Percentiles rank a stretch among this genome's conserved stretches.
Evolutionary conservation across 2,113 vertebrate species (phyloP).

Genomic region (Oncorhynchus clarkii): DNA sequence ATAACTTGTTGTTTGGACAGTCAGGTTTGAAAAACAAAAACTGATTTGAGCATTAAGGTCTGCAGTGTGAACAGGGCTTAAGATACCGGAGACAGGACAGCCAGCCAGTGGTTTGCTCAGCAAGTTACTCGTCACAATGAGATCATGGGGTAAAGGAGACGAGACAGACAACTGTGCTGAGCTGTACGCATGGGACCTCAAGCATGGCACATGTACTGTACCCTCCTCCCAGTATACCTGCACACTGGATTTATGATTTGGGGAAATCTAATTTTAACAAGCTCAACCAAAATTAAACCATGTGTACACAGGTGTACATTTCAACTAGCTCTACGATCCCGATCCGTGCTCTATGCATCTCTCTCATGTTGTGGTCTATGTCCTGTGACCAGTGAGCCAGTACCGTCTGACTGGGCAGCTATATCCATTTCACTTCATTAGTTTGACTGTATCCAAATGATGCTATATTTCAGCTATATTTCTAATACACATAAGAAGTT

Average conservation of each 20-base stretch:
- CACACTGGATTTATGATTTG: conserved; percentile 31
- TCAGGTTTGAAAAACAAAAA: no score
- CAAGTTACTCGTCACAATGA: neutral
- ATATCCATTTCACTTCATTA: neutral
- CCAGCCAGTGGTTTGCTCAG: neutral
- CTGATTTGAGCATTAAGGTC: no score
- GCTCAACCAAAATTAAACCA: conserved; percentile 26
- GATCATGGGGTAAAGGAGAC: neutral
- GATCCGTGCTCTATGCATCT: neutral
- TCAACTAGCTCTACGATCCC: conserved; percentile 16
- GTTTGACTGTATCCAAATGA: conserved; percentile 3
- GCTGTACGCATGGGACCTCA: neutral
- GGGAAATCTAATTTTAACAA: conserved; percentile 42
- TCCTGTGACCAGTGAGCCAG: conserved; percentile 13
- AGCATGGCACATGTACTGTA: neutral
- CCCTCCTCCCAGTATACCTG: neutral
- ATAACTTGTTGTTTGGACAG: no score
- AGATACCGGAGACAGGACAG: neutral
- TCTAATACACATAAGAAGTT: neutral
- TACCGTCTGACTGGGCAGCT: conserved; percentile 5
- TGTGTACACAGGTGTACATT: conserved; percentile 37
- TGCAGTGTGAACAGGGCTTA: no score
- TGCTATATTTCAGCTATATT: conserved; percentile 5
- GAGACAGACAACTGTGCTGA: neutral
- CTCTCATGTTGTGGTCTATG: conserved; percentile 13